Evolutionary conservation across 2,797 vertebrate genomes (phyloP).

Genomic region (Myotis planiceps): DNA sequence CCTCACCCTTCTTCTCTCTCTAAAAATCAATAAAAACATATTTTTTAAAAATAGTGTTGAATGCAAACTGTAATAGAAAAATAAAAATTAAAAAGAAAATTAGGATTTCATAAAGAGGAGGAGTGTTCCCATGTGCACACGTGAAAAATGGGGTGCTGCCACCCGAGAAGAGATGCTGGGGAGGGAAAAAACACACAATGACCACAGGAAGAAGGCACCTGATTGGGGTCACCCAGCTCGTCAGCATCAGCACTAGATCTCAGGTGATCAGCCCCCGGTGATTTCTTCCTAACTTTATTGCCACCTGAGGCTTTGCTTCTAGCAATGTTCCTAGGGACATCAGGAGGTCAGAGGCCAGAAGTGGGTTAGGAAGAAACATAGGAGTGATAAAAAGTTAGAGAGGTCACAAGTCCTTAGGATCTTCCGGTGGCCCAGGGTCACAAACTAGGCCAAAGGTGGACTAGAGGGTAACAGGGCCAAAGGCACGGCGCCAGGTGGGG

Average conservation of each 20-base stretch:
- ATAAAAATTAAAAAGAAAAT: neutral
- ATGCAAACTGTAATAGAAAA: too few relatives aligned
- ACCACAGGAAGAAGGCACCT: neutral
- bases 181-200: neutral
- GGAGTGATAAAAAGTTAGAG: neutral
- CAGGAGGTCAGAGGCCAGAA: neutral
- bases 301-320: neutral
- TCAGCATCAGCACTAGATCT: neutral
- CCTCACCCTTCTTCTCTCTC: too few relatives aligned
- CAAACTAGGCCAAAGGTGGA: neutral
- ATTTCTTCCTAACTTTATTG: neutral
- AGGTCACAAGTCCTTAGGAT: neutral
- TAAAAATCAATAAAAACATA: too few relatives aligned
- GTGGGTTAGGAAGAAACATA: neutral
- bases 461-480: neutral
- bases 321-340: neutral
- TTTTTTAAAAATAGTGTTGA: too few relatives aligned
- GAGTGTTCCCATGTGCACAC: neutral
- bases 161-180: neutral
- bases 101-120: neutral
- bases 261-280: fast-evolving
- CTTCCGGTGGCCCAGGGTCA: neutral
- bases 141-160: neutral
- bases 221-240: neutral
- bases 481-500: neutral